phyloP scores from a whole-genome alignment of 2,797 vertebrate genomes.

The Myotis vivesi region DNA sequence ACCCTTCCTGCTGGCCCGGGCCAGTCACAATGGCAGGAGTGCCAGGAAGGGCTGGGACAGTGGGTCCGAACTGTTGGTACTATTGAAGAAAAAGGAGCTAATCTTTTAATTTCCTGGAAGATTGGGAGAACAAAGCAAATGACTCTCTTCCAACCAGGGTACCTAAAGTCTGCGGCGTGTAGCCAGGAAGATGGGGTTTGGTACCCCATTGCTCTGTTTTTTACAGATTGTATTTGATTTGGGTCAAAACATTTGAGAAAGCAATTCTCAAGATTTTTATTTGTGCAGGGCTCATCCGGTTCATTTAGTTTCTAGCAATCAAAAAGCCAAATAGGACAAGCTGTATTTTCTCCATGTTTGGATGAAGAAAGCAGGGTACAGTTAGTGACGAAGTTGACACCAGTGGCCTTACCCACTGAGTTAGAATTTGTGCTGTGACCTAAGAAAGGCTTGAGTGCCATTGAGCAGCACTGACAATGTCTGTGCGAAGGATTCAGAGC shows the following conservation, averaged over 20 bases:
- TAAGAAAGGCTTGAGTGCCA: neutral
- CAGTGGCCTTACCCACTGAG: neutral
- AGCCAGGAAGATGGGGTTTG: neutral
- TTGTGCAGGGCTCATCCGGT: neutral
- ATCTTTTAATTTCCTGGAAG: neutral
- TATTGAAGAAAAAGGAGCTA: neutral
- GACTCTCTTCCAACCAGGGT: neutral
- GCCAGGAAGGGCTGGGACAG: neutral
- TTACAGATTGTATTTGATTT: neutral
- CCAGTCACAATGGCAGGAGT: neutral
- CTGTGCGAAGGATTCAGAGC: neutral
- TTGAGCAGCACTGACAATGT: accelerated
- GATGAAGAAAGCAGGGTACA: neutral
- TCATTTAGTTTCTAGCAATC: neutral
- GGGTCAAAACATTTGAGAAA: neutral
- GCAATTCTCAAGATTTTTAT: neutral
- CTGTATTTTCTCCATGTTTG: neutral
- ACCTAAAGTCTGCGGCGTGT: neutral
- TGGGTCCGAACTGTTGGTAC: neutral
- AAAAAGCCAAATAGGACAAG: neutral
- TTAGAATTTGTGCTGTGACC: neutral
- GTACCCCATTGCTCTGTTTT: neutral
- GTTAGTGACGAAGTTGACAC: neutral
- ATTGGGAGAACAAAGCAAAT: neutral
- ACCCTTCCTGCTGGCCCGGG: neutral